Evolutionary conservation across 2,797 vertebrate species (phyloP), one percentile per base, ranked within the genome.

Genomic region (Lithobates pipiens): DNA sequence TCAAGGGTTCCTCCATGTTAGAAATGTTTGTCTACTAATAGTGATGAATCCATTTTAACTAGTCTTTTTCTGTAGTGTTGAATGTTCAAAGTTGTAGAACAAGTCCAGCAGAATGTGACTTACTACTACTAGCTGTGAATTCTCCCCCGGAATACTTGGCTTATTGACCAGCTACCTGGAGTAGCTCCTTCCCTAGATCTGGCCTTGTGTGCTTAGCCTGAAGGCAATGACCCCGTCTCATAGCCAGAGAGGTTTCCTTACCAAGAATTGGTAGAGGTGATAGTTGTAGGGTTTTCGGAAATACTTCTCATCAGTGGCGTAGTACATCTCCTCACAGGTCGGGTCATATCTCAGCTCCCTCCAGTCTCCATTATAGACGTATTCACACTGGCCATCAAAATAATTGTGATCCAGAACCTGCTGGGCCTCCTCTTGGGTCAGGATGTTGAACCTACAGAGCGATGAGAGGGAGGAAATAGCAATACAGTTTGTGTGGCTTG

Each of bases 281-380:
- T 97, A 95, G 92, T 99, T 99, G 92, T 97, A 96, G 0, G 98
- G 97, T 88, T 97, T 97, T 84, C 97, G 92, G 90, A 94, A 99
- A 88, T 98, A 97, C 87, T 99, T 99, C 84, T 98, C 96, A 0
- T 96, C 95, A 0, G 96, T 95, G 0, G 95, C 96, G 1, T 98
- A 97, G 86, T 95, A 92, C 74, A 99, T 93, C 5, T 76, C 95
- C 88, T 99, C 97, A 25, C 98, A 99, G 39, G 91, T 81, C 0
- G 95, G 42, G 0, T 99, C 95, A 0, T 98, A 99, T 0, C 79
- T 91, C 84, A 97, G 94, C 80, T 95, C 93, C 81, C 96, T 94
- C 98, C 98, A 99, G 69, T 99, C 97, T 0, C 97, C 97, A 0
- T 99, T 99, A 80, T 99, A 99, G 50, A 99, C 94, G 0, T 93